These are phyloP conservation scores for Drosophila ercepeae DNA, from an alignment of 1,140 invertebrate species.

Conservation along the genomic window DNA sequence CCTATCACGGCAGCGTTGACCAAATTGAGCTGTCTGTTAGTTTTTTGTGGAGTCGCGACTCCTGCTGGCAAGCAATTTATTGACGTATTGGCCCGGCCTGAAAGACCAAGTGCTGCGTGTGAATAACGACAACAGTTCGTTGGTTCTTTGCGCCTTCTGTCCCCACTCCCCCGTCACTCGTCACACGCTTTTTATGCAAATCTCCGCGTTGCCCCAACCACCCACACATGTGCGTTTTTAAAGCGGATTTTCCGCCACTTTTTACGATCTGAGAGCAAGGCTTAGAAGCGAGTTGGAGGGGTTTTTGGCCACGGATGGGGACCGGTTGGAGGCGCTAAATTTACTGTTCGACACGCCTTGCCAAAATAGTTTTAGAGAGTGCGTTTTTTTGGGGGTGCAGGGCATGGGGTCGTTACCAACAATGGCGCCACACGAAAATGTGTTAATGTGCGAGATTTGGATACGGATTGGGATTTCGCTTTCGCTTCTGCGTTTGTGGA, in stretches of 20 bases:
- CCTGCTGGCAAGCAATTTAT: constrained; percentile 53
- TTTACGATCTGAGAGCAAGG: constrained; percentile 54
- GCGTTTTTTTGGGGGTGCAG: constrained; percentile 52
- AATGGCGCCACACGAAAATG: constrained; percentile 40
- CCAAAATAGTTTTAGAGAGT: constrained; percentile 76
- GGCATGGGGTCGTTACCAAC: background rate
- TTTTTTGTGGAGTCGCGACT: constrained; percentile 20
- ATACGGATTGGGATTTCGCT: constrained; percentile 41
- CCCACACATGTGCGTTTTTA: constrained; percentile 55
- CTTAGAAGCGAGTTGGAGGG: background rate
- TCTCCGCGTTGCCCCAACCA: constrained; percentile 16
- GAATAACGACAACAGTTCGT: constrained; percentile 57
- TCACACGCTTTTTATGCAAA: constrained; percentile 62
- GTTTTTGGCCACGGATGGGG: background rate
- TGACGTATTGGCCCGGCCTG: constrained; percentile 64
- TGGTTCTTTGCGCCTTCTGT: background rate
- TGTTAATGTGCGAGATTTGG: constrained; percentile 77
- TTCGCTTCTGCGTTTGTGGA: background rate
- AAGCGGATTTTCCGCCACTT: constrained; percentile 70
- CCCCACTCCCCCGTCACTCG: constrained; percentile 1
- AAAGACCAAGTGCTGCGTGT: constrained; percentile 58
- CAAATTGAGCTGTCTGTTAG: constrained; percentile 76
- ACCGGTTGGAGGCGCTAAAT: constrained; percentile 33
- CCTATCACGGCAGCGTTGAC: constrained; percentile 14
- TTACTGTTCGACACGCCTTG: constrained; percentile 70